Conservation (phyloP, 30 jellyfish, hydroid and myxozoan species). For the Nemopilema nomurai region DNA sequence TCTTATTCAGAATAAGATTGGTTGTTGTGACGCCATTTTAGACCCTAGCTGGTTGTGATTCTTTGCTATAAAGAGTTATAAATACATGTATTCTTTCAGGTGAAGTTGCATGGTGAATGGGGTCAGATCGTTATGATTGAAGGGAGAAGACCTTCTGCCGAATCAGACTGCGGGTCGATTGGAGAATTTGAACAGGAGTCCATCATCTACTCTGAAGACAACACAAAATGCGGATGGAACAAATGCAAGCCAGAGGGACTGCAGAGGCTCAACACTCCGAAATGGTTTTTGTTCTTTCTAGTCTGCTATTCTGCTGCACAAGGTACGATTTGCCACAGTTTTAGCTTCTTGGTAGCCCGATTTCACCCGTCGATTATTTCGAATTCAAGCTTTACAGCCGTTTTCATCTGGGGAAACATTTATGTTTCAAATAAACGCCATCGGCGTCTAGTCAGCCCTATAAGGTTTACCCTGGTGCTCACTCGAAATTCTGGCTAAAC, state of each 20-base stretch:
- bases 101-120: background rate
- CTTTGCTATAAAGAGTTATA: background rate
- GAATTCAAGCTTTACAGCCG: no score
- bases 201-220: background rate
- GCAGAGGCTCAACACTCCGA: conserved; percentile 91
- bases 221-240: conserved; percentile 91
- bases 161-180: conserved; percentile 29
- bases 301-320: conserved; percentile 95
- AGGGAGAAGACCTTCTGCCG: conserved; percentile 6
- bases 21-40: no score
- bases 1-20: no score
- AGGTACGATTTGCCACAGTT: conserved; percentile 37
- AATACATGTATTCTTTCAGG: background rate
- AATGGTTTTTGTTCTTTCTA: conserved; percentile 94
- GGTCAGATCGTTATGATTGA: conserved; percentile 16
- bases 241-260: conserved; percentile 84
- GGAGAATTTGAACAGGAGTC: conserved; percentile 37
- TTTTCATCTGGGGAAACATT: no score
- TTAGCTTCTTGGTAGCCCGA: no score
- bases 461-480: no score
- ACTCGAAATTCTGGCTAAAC: no score
- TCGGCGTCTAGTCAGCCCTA: no score
- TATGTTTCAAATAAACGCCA: no score
- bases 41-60: no score
- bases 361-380: no score